These are phyloP conservation scores for Ia io DNA, from an alignment of 2,113 vertebrate species.

Conservation along the genomic window DNA sequence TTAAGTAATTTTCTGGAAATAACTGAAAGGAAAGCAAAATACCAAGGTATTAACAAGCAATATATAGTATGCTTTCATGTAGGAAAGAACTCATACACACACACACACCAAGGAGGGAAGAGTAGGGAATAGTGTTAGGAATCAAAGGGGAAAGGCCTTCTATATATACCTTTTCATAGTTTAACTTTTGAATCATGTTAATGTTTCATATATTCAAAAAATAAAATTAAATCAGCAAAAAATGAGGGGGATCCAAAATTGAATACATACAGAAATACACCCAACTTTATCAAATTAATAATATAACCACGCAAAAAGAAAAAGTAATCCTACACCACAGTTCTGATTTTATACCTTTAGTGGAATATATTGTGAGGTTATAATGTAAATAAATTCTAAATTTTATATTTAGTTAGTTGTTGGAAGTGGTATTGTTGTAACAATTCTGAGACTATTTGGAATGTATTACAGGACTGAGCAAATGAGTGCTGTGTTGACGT, in stretches of 20 bases:
- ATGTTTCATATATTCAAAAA: constrained; percentile 36
- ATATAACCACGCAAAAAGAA: neutral
- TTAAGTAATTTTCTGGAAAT: neutral
- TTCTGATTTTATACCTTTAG: neutral
- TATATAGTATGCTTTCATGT: neutral
- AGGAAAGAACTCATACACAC: neutral
- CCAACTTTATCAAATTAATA: neutral
- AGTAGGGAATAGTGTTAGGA: neutral
- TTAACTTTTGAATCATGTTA: neutral
- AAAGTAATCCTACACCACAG: neutral
- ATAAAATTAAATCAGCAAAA: neutral
- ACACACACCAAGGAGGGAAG: neutral
- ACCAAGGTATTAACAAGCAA: neutral
- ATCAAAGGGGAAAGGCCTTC: neutral
- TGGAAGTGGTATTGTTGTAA: neutral
- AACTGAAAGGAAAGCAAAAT: neutral
- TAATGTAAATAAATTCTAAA: neutral
- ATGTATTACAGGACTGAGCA: neutral
- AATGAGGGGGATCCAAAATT: neutral
- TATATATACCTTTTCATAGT: neutral
- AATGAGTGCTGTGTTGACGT: neutral
- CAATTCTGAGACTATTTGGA: constrained; percentile 15
- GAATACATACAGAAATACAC: neutral
- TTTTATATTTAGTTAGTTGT: constrained; percentile 13
- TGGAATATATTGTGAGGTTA: neutral